Conservation (phyloP, 2,113 vertebrate species). For the Perognathus longimembris region DNA sequence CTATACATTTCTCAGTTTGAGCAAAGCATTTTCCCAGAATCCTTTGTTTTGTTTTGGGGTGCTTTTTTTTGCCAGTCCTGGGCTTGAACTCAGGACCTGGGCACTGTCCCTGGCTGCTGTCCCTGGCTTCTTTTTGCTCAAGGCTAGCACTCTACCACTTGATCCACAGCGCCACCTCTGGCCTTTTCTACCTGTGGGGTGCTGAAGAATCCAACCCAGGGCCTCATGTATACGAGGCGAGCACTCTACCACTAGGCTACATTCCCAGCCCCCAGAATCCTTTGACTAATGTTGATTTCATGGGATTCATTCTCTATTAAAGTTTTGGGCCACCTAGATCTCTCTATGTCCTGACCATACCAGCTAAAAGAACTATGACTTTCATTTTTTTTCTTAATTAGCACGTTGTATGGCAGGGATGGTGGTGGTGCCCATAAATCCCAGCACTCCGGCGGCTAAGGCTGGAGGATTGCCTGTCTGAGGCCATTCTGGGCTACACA, state of each 20-base stretch:
- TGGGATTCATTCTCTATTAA: conserved; percentile 20
- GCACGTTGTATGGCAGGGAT: not conserved
- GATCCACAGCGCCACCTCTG: too few relatives aligned
- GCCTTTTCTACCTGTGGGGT: too few relatives aligned
- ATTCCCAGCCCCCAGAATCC: conserved; percentile 34
- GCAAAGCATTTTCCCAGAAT: conserved; percentile 23
- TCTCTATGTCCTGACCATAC: not conserved
- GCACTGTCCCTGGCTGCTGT: too few relatives aligned
- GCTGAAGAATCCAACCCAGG: too few relatives aligned
- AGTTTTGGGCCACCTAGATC: not conserved
- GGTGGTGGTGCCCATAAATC: not conserved
- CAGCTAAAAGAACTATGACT: not conserved
- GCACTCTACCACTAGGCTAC: too few relatives aligned
- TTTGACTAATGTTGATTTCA: conserved; percentile 24
- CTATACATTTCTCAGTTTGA: conserved; percentile 7
- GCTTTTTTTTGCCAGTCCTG: too few relatives aligned
- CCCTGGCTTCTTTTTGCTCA: too few relatives aligned
- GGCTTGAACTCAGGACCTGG: too few relatives aligned
- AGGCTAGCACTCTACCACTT: too few relatives aligned
- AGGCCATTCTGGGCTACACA: not conserved
- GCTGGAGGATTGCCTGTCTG: not conserved
- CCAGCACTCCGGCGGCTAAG: too few relatives aligned
- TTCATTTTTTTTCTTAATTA: not conserved
- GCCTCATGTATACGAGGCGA: too few relatives aligned
- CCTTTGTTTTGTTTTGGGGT: too few relatives aligned